Percentiles rank a stretch among this genome's conserved stretches.
phyloP scores from a whole-genome alignment of 1,140 invertebrate genomes.

The Globodera rostochiensis region DNA sequence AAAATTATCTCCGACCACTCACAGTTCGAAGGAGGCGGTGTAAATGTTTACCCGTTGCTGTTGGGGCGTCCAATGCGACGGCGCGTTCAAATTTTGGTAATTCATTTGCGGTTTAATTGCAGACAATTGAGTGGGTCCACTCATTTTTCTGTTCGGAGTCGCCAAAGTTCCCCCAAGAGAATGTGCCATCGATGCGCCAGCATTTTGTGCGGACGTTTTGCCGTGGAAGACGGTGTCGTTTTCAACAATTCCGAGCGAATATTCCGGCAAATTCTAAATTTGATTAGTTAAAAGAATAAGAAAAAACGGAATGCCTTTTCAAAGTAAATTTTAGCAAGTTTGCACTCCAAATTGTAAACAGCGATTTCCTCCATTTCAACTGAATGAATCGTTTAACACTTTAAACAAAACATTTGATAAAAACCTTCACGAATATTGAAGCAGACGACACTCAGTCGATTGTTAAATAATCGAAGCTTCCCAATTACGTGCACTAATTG shows the following conservation, averaged over 20 bases:
- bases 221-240: neutral
- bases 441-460: slow-evolving; percentile 14
- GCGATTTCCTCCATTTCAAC: slow-evolving; percentile 15
- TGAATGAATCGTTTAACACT: neutral
- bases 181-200: neutral
- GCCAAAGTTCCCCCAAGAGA: neutral
- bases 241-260: neutral
- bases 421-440: slow-evolving; percentile 18
- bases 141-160: neutral
- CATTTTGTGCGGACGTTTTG: neutral
- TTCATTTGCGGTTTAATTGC: neutral
- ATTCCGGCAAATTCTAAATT: neutral
- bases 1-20: neutral
- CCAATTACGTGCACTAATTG: slow-evolving; percentile 17
- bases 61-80: neutral
- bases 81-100: neutral
- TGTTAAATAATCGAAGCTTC: slow-evolving; percentile 19
- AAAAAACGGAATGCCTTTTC: neutral
- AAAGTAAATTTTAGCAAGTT: slow-evolving; percentile 18
- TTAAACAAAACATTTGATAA: neutral
- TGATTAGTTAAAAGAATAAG: neutral
- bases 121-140: neutral
- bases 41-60: neutral
- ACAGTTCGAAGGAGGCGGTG: too few relatives aligned
- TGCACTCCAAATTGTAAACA: slow-evolving; percentile 19